phyloP scores from a whole-genome alignment of 2,113 vertebrate genomes.

The Amphiprion ocellaris region DNA sequence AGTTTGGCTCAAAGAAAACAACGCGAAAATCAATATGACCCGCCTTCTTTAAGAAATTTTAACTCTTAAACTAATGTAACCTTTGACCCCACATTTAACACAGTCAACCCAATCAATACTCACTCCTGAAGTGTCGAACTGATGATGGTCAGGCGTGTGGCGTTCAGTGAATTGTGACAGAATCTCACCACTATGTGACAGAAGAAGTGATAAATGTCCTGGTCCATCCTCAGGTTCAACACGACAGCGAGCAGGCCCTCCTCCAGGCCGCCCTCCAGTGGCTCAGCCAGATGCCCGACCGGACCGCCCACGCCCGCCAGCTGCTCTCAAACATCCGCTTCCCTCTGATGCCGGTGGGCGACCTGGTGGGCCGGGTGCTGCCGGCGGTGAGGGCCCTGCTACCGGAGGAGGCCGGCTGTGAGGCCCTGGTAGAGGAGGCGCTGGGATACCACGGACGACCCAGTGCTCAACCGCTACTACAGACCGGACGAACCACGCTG shows the following conservation, averaged over 20 bases:
- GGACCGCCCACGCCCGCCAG: conserved; percentile 82
- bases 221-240: conserved; percentile 82
- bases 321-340: conserved; percentile 93
- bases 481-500: conserved; percentile 86
- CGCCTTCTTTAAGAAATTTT: too few relatives aligned
- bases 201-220: neutral
- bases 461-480: conserved; percentile 90
- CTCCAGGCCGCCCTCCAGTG: conserved; percentile 92
- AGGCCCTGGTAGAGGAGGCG: conserved; percentile 91
- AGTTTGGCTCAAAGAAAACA: too few relatives aligned
- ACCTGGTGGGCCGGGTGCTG: conserved; percentile 88
- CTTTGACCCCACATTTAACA: too few relatives aligned
- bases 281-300: conserved; percentile 89
- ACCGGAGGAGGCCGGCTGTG: conserved; percentile 86
- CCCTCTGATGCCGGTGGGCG: conserved; percentile 88
- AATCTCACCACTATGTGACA: too few relatives aligned
- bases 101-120: too few relatives aligned
- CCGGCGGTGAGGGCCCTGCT: conserved; percentile 88
- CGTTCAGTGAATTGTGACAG: too few relatives aligned
- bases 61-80: too few relatives aligned
- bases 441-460: conserved; percentile 88
- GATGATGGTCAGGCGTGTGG: too few relatives aligned
- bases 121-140: too few relatives aligned
- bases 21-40: too few relatives aligned
- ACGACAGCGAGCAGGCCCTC: conserved; percentile 89